A percentile compares a stretch with the other conserved stretches of the same genome.
These are phyloP conservation scores for Oligia strigilis DNA, from an alignment of 2,888 invertebrate species.

Conservation along the genomic window DNA sequence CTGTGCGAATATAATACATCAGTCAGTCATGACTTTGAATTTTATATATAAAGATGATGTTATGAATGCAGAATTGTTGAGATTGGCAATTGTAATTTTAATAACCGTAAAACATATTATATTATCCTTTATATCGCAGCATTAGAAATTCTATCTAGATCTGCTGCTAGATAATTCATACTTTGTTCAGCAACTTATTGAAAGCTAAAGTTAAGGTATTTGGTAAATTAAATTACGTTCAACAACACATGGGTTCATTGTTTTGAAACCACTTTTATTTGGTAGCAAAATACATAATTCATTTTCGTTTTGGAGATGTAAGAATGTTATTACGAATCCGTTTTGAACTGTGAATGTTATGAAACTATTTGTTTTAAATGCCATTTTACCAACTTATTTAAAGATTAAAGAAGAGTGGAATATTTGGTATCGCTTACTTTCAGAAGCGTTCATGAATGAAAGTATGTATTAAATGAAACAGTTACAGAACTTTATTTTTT, in stretches of 20 bases:
- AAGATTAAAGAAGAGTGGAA: not conserved
- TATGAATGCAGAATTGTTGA: not conserved
- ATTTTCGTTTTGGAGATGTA: not conserved
- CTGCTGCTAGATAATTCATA: not conserved
- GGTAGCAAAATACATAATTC: too few species aligned
- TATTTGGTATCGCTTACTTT: too few species aligned
- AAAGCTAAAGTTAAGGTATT: constrained; percentile 2
- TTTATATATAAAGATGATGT: too few species aligned
- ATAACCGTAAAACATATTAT: too few species aligned
- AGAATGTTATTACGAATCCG: not conserved
- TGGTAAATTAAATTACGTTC: constrained; percentile 10
- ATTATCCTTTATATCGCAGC: not conserved
- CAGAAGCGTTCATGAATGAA: too few species aligned
- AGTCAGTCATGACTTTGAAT: too few species aligned
- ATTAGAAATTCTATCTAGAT: not conserved
- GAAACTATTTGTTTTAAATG: not conserved
- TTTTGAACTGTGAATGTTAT: not conserved
- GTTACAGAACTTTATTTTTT: too few species aligned
- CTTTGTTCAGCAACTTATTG: not conserved
- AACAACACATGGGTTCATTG: not conserved
- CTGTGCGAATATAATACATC: too few species aligned
- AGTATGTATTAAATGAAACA: too few species aligned
- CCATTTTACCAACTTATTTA: not conserved
- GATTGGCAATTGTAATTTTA: not conserved
- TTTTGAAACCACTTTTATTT: constrained; percentile 4